Percentiles rank a stretch among this genome's conserved stretches.
These are phyloP conservation scores for Megaceryle alcyon DNA, from an alignment of 2,797 vertebrate species.

Conservation along the genomic window DNA sequence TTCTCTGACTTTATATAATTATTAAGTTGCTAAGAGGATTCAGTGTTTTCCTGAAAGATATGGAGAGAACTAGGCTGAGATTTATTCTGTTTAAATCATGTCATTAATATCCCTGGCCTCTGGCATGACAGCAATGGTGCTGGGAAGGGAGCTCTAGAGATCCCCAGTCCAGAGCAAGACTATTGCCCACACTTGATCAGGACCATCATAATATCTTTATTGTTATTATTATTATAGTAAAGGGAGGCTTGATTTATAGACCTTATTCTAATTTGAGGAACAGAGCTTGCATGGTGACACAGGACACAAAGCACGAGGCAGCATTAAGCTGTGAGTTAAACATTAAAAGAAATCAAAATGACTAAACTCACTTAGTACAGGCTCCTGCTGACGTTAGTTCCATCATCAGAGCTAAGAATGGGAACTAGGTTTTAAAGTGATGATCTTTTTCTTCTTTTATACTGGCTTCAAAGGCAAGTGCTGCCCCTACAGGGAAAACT, in stretches of 20 bases:
- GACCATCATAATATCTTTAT: neutral
- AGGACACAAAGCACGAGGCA: neutral
- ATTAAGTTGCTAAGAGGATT: neutral
- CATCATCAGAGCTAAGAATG: neutral
- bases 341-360: neutral
- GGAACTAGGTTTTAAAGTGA: neutral
- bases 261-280: neutral
- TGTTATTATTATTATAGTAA: neutral
- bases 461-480: neutral
- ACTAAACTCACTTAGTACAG: neutral
- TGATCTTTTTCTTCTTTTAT: neutral
- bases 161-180: neutral
- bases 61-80: neutral
- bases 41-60: neutral
- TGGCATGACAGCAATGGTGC: neutral
- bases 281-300: neutral
- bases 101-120: neutral
- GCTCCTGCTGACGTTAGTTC: neutral
- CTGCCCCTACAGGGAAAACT: slow-evolving; percentile 21
- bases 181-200: neutral
- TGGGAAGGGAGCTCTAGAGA: neutral
- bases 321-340: neutral
- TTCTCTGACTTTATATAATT: neutral
- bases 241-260: neutral
- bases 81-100: neutral